Base-by-base conservation (phyloP, 2,797 vertebrate genomes). In the Bryconaethiops microstoma region DNA sequence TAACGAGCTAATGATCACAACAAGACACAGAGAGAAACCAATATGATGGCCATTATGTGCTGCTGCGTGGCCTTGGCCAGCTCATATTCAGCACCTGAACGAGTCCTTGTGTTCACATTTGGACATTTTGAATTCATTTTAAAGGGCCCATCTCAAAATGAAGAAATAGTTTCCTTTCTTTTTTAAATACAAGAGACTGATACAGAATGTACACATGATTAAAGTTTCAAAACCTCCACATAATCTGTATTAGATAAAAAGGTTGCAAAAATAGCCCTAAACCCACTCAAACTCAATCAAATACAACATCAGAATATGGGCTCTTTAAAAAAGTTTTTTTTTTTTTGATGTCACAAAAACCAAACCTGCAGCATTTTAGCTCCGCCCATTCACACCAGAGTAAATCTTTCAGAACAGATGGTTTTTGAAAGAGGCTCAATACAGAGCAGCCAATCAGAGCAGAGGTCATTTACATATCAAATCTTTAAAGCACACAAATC, bases 1-100 rank as follows among this genome's bases (percentile, higher is more conserved):
- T 91, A 93, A 94, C 89, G 91, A 90, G 91, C 89, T 92, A 93
- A 92, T 91, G 91, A 93, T 89, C 89, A 88, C 87, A 70, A 83
- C 87, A 77, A 77, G 80, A 35, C 74, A 67, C 72, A 65, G 72
- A 83, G 72, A 78, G 65, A 84, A 79, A 81, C 68, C 80, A 84
- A 86, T 82, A 64, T 77, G 64, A 79, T 62, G 74, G 67, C 72
- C 68, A 57, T 80, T 82, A 79, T 59, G 69, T 21, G 1, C 73
- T 57, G 48, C 16, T 45, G 74, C 48, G 65, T 5, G 73, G 70
- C n/a, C 6, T 23, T 12, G 19, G n/a, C 21, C 35, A n/a, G 25
- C 50, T 57, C 17, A 23, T 25, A 57, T 45, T 9, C 39, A 5
- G 35, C 73, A 10, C 13, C 54, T 2, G 42, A 68, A 67, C 59